Base-by-base conservation (phyloP, 2,888 invertebrate genomes). In the Lordiphosa fenestrarum region DNA sequence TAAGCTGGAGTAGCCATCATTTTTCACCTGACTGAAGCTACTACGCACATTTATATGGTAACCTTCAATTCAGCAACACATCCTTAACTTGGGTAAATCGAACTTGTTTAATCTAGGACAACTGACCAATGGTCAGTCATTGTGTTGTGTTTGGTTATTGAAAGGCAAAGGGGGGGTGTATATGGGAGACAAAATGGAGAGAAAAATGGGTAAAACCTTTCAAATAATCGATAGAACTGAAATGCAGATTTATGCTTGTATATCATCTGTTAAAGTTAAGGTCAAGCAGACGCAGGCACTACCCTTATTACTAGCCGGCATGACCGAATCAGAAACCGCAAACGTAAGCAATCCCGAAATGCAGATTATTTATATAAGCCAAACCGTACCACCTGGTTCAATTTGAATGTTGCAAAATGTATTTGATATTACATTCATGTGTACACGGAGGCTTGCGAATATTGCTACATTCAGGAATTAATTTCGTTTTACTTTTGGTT, bases 191-290 rank as follows among this genome's bases (percentile, higher is more conserved):
- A 62, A 62, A 62, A 9, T 13, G 10, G 10, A 6, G 15, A 19
- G 6, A 23, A 23, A 39, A 44, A 60, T 52, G 53, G 38, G n/a
- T 23, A 9, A 13, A 25, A 15, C 33, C 10, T 10, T 51, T 33
- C 37, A 71, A 71, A 73, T 70, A 72, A 75, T 75, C 66, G 66
- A 77, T 74, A 66, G 70, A 85, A 86, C 76, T 69, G 69, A 73
- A 83, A 83, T 86, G 70, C 71, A 80, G 76, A 84, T 84, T 84
- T 86, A 77, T 77, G 83, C 67, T n/a, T n/a, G n/a, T n/a, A n/a
- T n/a, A n/a, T n/a, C n/a, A n/a, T n/a, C n/a, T n/a, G n/a, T n/a
- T n/a, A n/a, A n/a, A n/a, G n/a, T n/a, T n/a, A n/a, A n/a, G n/a
- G n/a, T n/a, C n/a, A n/a, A n/a, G n/a, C n/a, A n/a, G n/a, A n/a